Evolutionary conservation across 2,113 vertebrate species (phyloP), one percentile per base, ranked within the genome.

Genomic region (Amblyornis subalaris): DNA sequence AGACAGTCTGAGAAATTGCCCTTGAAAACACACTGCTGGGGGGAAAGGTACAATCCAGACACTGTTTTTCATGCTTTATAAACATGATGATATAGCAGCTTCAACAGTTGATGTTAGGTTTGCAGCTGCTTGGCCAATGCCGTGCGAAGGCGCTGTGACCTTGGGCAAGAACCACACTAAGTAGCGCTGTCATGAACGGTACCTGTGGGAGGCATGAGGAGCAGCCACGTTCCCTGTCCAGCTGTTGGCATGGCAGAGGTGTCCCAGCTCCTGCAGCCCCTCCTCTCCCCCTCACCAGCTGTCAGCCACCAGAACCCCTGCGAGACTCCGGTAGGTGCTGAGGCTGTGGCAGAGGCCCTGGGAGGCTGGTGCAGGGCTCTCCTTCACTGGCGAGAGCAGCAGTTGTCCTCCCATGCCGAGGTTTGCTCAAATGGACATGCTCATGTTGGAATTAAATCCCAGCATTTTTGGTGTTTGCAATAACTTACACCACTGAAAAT

Each of bases 111-210:
- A 33, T 28, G 65, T 54, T 42, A 22, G 73, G 47, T 50, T 20
- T n/a, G 61, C 47, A 45, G 60, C 58, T 77, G 62, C 58, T n/a
- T 45, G 70, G 83, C 36, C 5, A 3, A 8, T 16, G 65, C 82
- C 3, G 1, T 4, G 40, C 81, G 38, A 4, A 83, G 67, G n/a
- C 1, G 2, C 73, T 7, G 58, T 15, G 38, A 70, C 91, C 76
- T 45, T 67, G 62, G 48, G 44, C 61, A 16, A 12, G 78, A 74
- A 3, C 25, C 5, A 3, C 29, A 21, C 40, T 17, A 50, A 55
- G 50, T 0, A 40, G 33, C 0, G 0, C 65, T 35, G 42, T 17
- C 2, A 0, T 35, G n/a, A 9, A 3, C 0, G 0, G 51, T 18
- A 14, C 48, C 42, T 29, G 40, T 0, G 3, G 53, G 67, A 62